Conservation (phyloP, 2,797 vertebrate species). For the Bovichtus variegatus region DNA sequence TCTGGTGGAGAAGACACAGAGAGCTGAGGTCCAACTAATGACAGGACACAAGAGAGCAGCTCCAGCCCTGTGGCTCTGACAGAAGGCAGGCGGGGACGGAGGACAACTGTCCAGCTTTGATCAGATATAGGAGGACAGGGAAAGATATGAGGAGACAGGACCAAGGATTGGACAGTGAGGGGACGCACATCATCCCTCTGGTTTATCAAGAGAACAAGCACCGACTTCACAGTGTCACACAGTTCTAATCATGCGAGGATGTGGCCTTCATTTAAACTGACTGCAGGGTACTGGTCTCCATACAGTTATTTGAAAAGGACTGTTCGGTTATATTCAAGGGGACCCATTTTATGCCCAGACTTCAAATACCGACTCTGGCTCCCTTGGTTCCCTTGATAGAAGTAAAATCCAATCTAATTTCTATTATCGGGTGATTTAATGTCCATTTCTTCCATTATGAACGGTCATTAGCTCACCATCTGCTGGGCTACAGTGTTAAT, state of each 20-base stretch:
- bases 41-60: constrained; percentile 43
- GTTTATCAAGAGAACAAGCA: constrained; percentile 1
- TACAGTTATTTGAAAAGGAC: background rate
- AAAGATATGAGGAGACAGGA: background rate
- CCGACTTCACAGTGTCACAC: constrained; percentile 18
- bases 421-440: constrained; percentile 61
- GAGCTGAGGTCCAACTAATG: constrained; percentile 24
- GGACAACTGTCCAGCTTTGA: constrained; percentile 34
- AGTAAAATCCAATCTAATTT: constrained; percentile 55
- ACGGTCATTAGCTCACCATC: constrained; percentile 59
- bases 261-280: constrained; percentile 26
- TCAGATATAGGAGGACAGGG: constrained; percentile 6
- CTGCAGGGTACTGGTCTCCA: background rate
- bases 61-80: constrained; percentile 27
- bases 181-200: constrained; percentile 7
- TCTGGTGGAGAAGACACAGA: constrained; percentile 11
- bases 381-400: constrained; percentile 15
- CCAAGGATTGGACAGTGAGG: constrained; percentile 28
- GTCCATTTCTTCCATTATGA: constrained; percentile 63
- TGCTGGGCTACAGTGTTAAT: constrained; percentile 53
- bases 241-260: constrained; percentile 20
- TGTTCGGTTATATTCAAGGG: background rate
- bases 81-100: constrained; percentile 32
- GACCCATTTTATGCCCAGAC: constrained; percentile 2
- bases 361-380: constrained; percentile 18